These are phyloP conservation scores for Aphodius granarius DNA, from an alignment of 2,888 invertebrate species.

Conservation along the genomic window DNA sequence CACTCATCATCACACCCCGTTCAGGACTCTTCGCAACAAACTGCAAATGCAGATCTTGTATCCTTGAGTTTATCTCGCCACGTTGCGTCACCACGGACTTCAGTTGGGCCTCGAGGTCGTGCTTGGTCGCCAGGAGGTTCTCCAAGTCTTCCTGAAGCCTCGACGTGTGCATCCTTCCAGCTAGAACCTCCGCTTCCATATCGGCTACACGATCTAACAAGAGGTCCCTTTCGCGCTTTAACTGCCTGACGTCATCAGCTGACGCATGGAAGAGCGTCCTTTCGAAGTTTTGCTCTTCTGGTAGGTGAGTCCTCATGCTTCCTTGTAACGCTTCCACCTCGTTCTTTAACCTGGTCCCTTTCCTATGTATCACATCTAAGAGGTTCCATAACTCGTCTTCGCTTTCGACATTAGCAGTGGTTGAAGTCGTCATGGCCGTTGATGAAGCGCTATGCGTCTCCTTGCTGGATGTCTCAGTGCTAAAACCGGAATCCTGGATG, in stretches of 20 bases:
- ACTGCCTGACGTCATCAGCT: conserved; percentile 61
- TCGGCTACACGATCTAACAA: conserved; percentile 74
- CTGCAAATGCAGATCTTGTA: conserved; percentile 59
- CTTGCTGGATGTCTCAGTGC: conserved; percentile 84
- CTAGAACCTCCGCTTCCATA: conserved; percentile 73
- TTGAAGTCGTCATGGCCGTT: conserved; percentile 55
- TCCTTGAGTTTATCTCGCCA: conserved; percentile 60
- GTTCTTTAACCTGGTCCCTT: conserved; percentile 64
- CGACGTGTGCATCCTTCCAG: conserved; percentile 65
- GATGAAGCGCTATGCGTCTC: conserved; percentile 75
- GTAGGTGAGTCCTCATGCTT: conserved; percentile 49
- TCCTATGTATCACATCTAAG: conserved; percentile 83
- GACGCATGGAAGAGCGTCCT: conserved; percentile 48
- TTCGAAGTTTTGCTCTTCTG: conserved; percentile 45
- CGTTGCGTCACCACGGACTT: conserved; percentile 60
- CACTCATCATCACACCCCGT: background rate
- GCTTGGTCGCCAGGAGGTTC: conserved; percentile 60
- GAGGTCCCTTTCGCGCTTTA: conserved; percentile 75
- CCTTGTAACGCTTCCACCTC: conserved; percentile 65
- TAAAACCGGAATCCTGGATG: conserved; percentile 85
- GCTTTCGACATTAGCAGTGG: conserved; percentile 56
- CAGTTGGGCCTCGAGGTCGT: conserved; percentile 64
- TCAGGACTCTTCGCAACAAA: conserved; percentile 46
- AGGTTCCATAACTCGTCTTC: conserved; percentile 86
- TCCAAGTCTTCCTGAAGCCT: conserved; percentile 67